Conservation (phyloP, 2,888 invertebrate genomes). For the Petrolisthes cinctipes region DNA sequence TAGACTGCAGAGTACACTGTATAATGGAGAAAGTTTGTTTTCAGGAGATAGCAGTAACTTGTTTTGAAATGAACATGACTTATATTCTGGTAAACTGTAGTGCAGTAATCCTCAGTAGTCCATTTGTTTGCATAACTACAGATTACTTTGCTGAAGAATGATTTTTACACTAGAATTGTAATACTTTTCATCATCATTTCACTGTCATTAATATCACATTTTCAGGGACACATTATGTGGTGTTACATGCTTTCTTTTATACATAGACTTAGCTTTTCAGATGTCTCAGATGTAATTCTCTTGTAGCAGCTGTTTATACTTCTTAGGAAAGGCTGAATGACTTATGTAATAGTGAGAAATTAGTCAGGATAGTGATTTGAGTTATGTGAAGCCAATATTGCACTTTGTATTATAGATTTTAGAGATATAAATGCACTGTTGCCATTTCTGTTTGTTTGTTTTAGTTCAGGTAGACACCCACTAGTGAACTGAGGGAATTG, state of each 20-base stretch:
- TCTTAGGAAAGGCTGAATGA: too few relatives aligned
- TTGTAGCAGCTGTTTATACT: too few relatives aligned
- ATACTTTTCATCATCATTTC: constrained; percentile 10
- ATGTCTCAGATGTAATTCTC: too few relatives aligned
- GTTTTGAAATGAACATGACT: not conserved
- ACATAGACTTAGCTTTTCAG: not conserved
- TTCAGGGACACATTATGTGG: not conserved
- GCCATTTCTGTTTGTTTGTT: too few relatives aligned
- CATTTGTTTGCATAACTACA: not conserved
- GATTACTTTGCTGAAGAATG: not conserved
- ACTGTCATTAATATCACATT: constrained; percentile 11
- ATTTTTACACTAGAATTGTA: not conserved
- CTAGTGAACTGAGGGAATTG: too few relatives aligned
- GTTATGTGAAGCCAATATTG: too few relatives aligned
- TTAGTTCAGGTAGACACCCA: too few relatives aligned
- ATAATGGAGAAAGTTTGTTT: not conserved
- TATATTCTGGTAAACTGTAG: not conserved
- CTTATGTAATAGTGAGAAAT: too few relatives aligned
- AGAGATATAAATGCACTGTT: too few relatives aligned
- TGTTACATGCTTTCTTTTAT: not conserved
- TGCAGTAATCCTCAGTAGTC: not conserved
- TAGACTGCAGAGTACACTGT: not conserved
- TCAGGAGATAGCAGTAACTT: constrained; percentile 9
- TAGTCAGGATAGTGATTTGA: too few relatives aligned
- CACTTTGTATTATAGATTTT: too few relatives aligned